Percentiles rank a stretch among this genome's conserved stretches.
Evolutionary conservation across 2,888 invertebrate genomes (phyloP).

Genomic region (Apodemia duryi): DNA sequence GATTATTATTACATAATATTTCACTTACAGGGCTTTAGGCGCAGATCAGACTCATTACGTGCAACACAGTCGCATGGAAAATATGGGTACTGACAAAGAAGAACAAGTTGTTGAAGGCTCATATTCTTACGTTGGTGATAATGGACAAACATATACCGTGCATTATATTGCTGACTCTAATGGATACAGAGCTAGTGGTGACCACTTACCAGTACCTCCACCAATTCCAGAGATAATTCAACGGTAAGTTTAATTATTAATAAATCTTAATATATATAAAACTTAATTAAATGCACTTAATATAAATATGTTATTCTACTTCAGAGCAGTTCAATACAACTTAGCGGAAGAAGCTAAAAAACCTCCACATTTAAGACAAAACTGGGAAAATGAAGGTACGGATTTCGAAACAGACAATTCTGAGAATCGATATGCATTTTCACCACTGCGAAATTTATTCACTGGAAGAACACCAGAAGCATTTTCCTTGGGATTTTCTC

Average conservation of each 20-base stretch:
- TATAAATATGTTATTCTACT: slow-evolving; percentile 26
- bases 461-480: slow-evolving; percentile 71
- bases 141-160: slow-evolving; percentile 81
- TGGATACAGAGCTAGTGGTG: slow-evolving; percentile 87
- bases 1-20: too few relatives aligned
- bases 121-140: slow-evolving; percentile 81
- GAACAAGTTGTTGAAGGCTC: slow-evolving; percentile 81
- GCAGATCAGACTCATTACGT: slow-evolving; percentile 76
- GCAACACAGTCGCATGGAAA: slow-evolving; percentile 77
- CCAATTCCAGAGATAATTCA: slow-evolving; percentile 86
- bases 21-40: slow-evolving; percentile 54
- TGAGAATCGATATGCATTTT: slow-evolving; percentile 43
- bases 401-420: slow-evolving; percentile 47
- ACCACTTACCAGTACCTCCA: slow-evolving; percentile 87
- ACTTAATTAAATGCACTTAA: background rate
- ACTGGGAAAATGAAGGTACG: slow-evolving; percentile 54
- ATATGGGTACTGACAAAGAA: slow-evolving; percentile 77
- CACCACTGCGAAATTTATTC: slow-evolving; percentile 53
- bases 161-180: slow-evolving; percentile 87
- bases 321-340: slow-evolving; percentile 68
- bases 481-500: slow-evolving; percentile 62
- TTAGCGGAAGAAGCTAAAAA: slow-evolving; percentile 70
- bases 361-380: slow-evolving; percentile 54
- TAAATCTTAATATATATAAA: background rate
- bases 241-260: slow-evolving; percentile 47